Evolutionary conservation across 2,888 invertebrate genomes (phyloP), one percentile per base, ranked within the genome.

Genomic region (Sepiola atlantica): DNA sequence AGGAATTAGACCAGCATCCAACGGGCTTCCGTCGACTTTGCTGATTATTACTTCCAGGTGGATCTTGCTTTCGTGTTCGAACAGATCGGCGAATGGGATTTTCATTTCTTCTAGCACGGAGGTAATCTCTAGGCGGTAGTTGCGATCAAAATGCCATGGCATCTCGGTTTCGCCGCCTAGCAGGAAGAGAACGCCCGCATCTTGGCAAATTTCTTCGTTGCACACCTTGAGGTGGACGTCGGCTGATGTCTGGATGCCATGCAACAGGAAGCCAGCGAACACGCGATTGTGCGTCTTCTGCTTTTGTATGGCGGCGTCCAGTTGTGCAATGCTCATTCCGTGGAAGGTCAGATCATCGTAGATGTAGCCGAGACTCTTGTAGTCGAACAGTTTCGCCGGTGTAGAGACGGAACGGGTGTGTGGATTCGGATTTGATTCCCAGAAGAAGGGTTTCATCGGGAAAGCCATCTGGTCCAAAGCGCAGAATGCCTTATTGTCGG

Each of bases 41-140:
- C 90, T 90, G 21, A 95, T 94, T 24, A 94, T 94, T 24, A 94
- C 94, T n/a, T 95, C 57, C 57, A 95, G 55, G 16, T 54, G 92
- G n/a, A 92, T 92, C 18, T 45, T 92, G 28, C 92, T 92, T 55
- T 55, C 92, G 0, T 94, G 94, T n/a, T 95, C 91, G 77, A 95
- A 95, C 28, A 95, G 94, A 32, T 95, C 95, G 32, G 95, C 95
- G 24, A 94, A 92, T 16, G 91, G 3, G 20, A 95, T 94, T 18
- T 94, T 94, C 32, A 94, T 90, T 24, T 95, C 91, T 20, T 94
- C 45, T 16, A 95, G 61, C 3, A 94, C 95, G 55, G 94, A 54
- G 2, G 95, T 95, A 18, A 95, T 94, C 24, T 95, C 95, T 24
- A 93, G 45, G 54, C 90, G 93, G 54, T 90, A 95, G 35, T 93